Evolutionary conservation across 2,888 invertebrate genomes (phyloP).

Genomic region (Colletes collaris): DNA sequence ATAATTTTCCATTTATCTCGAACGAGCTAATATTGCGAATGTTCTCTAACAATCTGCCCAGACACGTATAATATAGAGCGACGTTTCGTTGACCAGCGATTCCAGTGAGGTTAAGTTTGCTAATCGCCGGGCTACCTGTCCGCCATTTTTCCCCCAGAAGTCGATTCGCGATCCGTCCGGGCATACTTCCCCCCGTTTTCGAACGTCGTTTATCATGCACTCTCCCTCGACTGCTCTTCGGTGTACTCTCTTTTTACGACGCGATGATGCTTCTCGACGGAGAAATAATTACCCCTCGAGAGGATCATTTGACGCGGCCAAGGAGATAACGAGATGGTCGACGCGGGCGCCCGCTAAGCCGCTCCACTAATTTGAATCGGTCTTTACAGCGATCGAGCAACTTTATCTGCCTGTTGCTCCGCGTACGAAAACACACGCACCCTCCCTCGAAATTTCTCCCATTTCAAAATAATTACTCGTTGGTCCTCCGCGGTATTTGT

Average conservation of each 20-base stretch:
- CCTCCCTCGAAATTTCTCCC: too few species aligned
- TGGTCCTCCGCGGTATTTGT: too few species aligned
- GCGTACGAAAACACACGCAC: neutral
- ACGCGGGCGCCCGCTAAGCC: neutral
- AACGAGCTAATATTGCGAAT: too few species aligned
- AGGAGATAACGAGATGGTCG: neutral
- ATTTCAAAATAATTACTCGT: too few species aligned
- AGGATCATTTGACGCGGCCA: neutral
- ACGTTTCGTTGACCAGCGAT: too few species aligned
- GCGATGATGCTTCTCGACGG: neutral
- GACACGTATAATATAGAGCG: too few species aligned
- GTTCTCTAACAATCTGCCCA: too few species aligned
- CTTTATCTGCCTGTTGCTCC: neutral
- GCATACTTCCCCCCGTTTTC: neutral
- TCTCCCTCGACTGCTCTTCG: neutral
- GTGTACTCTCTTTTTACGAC: neutral
- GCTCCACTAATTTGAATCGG: neutral
- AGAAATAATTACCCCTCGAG: constrained; percentile 4
- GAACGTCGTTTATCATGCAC: constrained; percentile 1
- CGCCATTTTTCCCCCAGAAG: neutral
- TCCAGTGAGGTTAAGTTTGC: neutral
- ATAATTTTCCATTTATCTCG: too few species aligned
- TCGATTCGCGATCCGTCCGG: constrained; percentile 20
- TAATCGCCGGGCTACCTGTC: constrained; percentile 6
- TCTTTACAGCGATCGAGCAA: neutral